Conservation (phyloP, 2,888 invertebrate genomes). For the Acanthosepion esculentum region DNA sequence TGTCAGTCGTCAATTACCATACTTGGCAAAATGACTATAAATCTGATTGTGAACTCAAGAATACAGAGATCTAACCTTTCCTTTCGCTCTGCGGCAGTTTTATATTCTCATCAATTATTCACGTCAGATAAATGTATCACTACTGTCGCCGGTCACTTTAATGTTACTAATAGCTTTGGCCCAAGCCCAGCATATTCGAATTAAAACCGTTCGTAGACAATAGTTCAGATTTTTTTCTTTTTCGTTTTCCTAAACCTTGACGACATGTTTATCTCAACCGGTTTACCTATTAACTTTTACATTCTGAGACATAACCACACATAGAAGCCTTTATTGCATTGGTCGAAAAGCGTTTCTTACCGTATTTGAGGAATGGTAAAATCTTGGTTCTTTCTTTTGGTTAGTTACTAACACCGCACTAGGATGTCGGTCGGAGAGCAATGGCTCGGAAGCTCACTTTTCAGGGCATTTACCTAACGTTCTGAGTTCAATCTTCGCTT, state of each 20-base stretch:
- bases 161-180: neutral
- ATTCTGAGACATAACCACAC: neutral
- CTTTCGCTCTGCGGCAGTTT: neutral
- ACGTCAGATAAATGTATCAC: constrained; percentile 33
- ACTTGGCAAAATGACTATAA: neutral
- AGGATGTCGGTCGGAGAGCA: no score
- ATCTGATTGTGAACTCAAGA: neutral
- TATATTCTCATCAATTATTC: constrained; percentile 9
- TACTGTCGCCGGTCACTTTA: constrained; percentile 33
- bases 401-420: no score
- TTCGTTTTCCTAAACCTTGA: neutral
- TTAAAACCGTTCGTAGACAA: neutral
- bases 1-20: constrained; percentile 15
- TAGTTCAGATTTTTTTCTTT: neutral
- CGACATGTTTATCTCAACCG: neutral
- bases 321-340: no score
- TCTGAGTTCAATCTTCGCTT: no score
- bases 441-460: no score
- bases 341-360: neutral
- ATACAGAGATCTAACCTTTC: constrained; percentile 33
- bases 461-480: no score
- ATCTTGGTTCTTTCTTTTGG: no score
- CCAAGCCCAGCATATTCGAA: neutral
- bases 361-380: neutral
- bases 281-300: neutral